Percentiles rank a stretch among this genome's conserved stretches.
These are phyloP conservation scores for Brenthis hecate DNA, from an alignment of 2,888 invertebrate species.

Conservation along the genomic window DNA sequence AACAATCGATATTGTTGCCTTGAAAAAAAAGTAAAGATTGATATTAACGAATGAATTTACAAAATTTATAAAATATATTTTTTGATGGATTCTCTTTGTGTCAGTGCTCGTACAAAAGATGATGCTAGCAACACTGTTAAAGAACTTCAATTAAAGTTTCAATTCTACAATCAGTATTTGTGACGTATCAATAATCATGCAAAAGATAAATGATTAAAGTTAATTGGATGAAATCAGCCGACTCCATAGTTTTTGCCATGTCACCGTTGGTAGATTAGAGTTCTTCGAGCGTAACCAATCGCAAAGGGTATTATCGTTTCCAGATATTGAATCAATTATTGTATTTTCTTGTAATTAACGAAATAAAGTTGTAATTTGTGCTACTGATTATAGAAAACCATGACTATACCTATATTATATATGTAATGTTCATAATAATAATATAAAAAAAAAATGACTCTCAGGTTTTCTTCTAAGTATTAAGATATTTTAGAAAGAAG, in stretches of 20 bases:
- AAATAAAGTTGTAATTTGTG: conserved; percentile 9
- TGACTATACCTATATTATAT: no score
- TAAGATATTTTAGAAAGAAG: no score
- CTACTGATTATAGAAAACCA: background rate
- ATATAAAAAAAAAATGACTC: no score
- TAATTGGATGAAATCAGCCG: conserved; percentile 71
- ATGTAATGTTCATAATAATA: no score
- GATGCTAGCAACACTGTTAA: conserved; percentile 1
- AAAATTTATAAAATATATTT: conserved; percentile 19
- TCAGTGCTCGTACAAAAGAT: conserved; percentile 2
- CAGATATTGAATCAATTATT: conserved; percentile 62
- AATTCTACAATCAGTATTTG: conserved; percentile 23
- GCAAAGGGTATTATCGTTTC: conserved; percentile 64
- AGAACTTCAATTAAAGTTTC: conserved; percentile 28
- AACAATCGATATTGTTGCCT: conserved; percentile 74
- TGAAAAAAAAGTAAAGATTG: conserved; percentile 29
- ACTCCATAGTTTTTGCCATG: conserved; percentile 61
- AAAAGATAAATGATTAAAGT: conserved; percentile 72
- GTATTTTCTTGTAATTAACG: conserved; percentile 39
- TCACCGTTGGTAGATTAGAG: conserved; percentile 74
- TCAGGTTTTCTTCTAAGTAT: no score
- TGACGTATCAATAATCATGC: conserved; percentile 55
- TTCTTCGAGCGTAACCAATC: conserved; percentile 69
- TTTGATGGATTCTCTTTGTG: conserved; percentile 12
- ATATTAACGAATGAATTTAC: conserved; percentile 15